Evolutionary conservation across 2,888 invertebrate species (phyloP).

Genomic region (Busseola fusca): DNA sequence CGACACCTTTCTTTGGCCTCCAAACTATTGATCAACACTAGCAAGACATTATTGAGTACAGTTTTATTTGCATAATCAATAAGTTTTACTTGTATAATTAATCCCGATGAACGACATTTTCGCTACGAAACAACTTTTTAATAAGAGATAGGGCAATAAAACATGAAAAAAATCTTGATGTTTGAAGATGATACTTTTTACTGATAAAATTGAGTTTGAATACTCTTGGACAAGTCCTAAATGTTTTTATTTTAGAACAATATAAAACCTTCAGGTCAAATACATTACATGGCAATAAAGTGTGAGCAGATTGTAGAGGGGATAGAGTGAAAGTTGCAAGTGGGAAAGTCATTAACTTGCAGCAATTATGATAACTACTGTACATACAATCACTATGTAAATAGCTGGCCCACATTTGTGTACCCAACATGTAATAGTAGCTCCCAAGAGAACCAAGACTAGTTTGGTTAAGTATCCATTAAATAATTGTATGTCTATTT

Average conservation of each 20-base stretch:
- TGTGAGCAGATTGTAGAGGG: slow-evolving; percentile 27
- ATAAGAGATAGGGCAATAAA: not conserved
- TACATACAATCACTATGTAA: slow-evolving; percentile 28
- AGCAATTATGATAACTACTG: slow-evolving; percentile 56
- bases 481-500: slow-evolving; percentile 13
- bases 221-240: not conserved
- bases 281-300: slow-evolving; percentile 25
- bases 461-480: slow-evolving; percentile 35
- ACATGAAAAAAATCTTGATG: not conserved
- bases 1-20: slow-evolving; percentile 64
- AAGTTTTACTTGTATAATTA: slow-evolving; percentile 12
- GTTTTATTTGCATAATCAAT: slow-evolving; percentile 38
- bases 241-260: slow-evolving; percentile 11
- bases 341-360: slow-evolving; percentile 50
- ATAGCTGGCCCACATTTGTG: slow-evolving; percentile 21
- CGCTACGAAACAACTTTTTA: not conserved
- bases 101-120: slow-evolving; percentile 1
- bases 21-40: slow-evolving; percentile 61
- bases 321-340: slow-evolving; percentile 51
- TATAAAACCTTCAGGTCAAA: slow-evolving; percentile 21
- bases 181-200: not conserved
- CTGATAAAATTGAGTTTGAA: not conserved
- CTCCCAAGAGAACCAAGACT: slow-evolving; percentile 22
- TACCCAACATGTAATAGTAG: slow-evolving; percentile 14
- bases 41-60: slow-evolving; percentile 36